Evolutionary conservation across 2,797 vertebrate species (phyloP), one percentile per base, ranked within the genome.

Genomic region (Myotis daubentonii): DNA sequence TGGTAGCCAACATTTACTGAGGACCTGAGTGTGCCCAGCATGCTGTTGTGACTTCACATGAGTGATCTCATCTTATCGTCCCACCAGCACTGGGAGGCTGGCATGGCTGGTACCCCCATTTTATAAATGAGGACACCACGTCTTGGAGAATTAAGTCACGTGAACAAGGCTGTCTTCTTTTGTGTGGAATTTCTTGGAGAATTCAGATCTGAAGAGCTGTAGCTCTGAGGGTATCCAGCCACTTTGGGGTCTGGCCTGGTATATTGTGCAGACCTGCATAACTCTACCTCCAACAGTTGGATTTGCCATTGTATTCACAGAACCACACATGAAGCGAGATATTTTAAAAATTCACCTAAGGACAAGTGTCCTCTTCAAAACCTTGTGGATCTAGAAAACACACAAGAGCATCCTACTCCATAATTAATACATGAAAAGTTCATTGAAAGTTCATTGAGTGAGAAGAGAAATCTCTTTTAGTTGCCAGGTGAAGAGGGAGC

Each of bases 401-500:
- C 62, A 12, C 9, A 60, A 28, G 10, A 3, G 0, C 15, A 6
- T 23, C 72, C 22, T 47, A 8, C 17, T 5, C 30, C 5, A 16
- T 1, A 38, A 23, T 33, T 15, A 33, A 36, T 2, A 6, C 22
- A 4, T 16, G 84, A 12, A 8, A 30, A 44, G 82, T 76, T 92
- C 62, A 38, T 3, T 36, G 57, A 41, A 8, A 91, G 79, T 36
- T 91, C 94, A 72, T 23, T 3, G 8, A n/a, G 65, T 53, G 55
- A 89, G 65, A 44, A 72, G 41, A 68, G 55, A 13, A 68, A 30
- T 28, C 41, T 74, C 95, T 85, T 33, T n/a, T 5, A 71, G 79
- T 60, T 87, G 70, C 87, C 93, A 62, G 66, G 94, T 49, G 83
- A 80, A 20, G 79, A 4, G 5, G 49, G 71, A 80, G 20, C 83